These are phyloP conservation scores for Lycocorax pyrrhopterus DNA, from an alignment of 2,113 vertebrate genomes.

Conservation along the genomic window DNA sequence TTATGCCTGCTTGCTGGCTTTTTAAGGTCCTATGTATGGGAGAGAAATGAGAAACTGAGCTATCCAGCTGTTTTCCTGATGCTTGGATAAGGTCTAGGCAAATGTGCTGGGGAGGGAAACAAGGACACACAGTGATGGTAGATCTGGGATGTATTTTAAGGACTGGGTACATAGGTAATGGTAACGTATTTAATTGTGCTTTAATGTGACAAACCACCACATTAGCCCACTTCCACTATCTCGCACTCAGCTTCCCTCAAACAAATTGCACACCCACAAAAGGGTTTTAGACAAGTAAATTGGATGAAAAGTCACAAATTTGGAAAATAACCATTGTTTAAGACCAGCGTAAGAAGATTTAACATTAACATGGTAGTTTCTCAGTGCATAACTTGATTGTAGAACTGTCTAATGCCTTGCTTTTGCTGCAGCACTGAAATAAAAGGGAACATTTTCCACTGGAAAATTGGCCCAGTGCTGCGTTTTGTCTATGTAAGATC, in stretches of 20 bases:
- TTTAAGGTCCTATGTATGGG: neutral
- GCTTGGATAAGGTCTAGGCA: neutral
- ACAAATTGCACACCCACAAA: neutral
- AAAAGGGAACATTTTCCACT: neutral
- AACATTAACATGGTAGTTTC: neutral
- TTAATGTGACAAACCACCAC: neutral
- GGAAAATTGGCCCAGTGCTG: neutral
- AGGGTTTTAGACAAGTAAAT: neutral
- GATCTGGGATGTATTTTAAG: neutral
- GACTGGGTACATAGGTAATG: neutral
- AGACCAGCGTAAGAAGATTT: neutral
- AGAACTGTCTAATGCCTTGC: neutral
- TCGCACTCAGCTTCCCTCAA: neutral
- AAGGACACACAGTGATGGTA: neutral
- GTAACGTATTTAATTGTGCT: neutral
- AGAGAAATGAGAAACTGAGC: neutral
- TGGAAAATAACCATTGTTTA: neutral
- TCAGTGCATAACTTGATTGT: neutral
- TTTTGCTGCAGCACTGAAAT: neutral
- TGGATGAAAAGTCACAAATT: neutral
- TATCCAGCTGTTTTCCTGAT: neutral
- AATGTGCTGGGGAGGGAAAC: neutral
- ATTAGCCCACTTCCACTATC: neutral
- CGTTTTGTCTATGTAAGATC: neutral
- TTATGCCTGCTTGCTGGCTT: neutral